phyloP scores from a whole-genome alignment of 2,797 vertebrate genomes.

The Poecilia picta region DNA sequence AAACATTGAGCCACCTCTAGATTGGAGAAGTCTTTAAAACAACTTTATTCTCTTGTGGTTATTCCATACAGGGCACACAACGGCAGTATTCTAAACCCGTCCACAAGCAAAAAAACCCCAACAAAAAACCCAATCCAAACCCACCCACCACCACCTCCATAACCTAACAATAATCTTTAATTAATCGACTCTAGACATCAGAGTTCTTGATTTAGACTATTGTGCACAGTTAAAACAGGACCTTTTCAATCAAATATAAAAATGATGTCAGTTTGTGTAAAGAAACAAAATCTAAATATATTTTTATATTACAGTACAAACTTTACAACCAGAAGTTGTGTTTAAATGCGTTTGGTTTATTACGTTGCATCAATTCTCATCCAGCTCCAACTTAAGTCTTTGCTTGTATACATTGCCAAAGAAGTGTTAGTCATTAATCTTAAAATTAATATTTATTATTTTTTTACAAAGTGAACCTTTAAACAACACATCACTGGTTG shows the following conservation, averaged over 20 bases:
- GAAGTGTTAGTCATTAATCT: slow-evolving; percentile 74
- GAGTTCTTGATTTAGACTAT: slow-evolving; percentile 62
- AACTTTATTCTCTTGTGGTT: slow-evolving; percentile 86
- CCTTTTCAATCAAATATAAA: slow-evolving; percentile 67
- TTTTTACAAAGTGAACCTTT: slow-evolving; percentile 81
- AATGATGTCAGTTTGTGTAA: slow-evolving; percentile 79
- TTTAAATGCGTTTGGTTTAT: slow-evolving; percentile 83
- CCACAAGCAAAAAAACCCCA: slow-evolving; percentile 60
- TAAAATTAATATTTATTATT: slow-evolving; percentile 65
- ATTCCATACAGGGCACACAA: slow-evolving; percentile 85
- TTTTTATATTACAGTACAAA: slow-evolving; percentile 86
- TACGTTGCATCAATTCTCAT: slow-evolving; percentile 75
- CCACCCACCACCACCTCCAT: slow-evolving; percentile 22
- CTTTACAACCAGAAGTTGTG: slow-evolving; percentile 82
- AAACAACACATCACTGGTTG: slow-evolving; percentile 63
- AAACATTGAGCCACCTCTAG: slow-evolving; percentile 75
- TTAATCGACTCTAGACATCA: slow-evolving; percentile 47
- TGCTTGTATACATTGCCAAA: slow-evolving; percentile 72
- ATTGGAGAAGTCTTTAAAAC: slow-evolving; percentile 82
- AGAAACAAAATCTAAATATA: slow-evolving; percentile 67
- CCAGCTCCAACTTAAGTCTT: slow-evolving; percentile 75
- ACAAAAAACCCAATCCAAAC: too few species aligned
- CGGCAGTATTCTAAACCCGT: slow-evolving; percentile 65
- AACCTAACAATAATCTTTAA: slow-evolving; percentile 64
- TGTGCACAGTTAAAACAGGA: slow-evolving; percentile 71